Conservation (phyloP, 2,797 vertebrate species). For the Glyptemys insculpta region DNA sequence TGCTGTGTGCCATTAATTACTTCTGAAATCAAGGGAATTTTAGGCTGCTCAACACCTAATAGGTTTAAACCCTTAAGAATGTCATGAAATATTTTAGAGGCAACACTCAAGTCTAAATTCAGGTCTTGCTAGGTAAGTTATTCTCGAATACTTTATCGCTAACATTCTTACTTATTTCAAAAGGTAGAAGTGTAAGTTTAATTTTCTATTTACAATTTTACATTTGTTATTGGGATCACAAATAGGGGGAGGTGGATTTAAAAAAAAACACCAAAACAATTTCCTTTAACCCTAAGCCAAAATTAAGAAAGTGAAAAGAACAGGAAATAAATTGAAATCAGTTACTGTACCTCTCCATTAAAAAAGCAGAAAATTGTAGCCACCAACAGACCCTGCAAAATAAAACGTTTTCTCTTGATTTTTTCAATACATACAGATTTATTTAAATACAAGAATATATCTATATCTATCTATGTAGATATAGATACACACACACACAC, state of each 20-base stretch:
- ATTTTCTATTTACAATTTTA: not conserved
- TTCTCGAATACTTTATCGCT: not conserved
- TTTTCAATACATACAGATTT: not conserved
- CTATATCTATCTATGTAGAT: no score
- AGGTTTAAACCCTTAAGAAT: not conserved
- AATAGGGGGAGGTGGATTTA: not conserved
- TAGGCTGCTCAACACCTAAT: not conserved
- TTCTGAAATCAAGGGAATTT: not conserved
- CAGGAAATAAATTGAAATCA: not conserved
- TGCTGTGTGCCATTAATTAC: not conserved
- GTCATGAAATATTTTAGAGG: not conserved
- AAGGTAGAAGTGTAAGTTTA: not conserved
- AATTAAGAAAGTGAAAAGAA: not conserved
- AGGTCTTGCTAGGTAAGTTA: not conserved
- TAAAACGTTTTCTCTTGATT: constrained; percentile 35
- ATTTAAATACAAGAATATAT: not conserved
- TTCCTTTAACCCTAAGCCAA: not conserved
- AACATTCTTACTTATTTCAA: not conserved
- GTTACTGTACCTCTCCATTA: constrained; percentile 92
- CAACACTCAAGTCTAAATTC: not conserved
- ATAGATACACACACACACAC: not conserved
- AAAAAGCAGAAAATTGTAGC: constrained; percentile 99
- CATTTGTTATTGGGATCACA: not conserved
- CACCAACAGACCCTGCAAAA: constrained; percentile 92
- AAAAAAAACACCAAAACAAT: not conserved